A percentile compares a stretch with the other conserved stretches of the same genome.
phyloP scores from a whole-genome alignment of 2,888 invertebrate species.

The Antheraea assamensis region DNA sequence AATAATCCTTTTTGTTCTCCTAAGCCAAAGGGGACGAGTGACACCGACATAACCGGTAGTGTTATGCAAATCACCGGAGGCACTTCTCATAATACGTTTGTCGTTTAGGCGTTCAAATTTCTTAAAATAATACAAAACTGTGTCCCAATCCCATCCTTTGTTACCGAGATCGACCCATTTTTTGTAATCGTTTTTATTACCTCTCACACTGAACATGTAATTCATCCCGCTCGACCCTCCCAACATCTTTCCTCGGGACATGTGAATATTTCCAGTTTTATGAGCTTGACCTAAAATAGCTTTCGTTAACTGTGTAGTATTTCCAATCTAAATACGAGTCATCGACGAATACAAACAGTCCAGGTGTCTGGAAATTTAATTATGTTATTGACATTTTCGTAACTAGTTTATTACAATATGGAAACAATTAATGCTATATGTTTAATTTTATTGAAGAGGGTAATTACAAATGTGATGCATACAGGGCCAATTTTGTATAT shows the following conservation, averaged over 20 bases:
- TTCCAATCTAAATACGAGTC: conserved; percentile 84
- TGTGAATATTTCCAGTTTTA: conserved; percentile 34
- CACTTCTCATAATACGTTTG: conserved; percentile 33
- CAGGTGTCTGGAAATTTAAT: conserved; percentile 38
- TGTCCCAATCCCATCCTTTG: conserved; percentile 49
- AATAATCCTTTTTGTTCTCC: conserved; percentile 52
- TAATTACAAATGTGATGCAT: too few species aligned
- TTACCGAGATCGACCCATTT: conserved; percentile 86
- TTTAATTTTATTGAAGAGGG: too few species aligned
- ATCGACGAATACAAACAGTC: conserved; percentile 32
- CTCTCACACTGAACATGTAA: conserved; percentile 84
- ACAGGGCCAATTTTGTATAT: too few species aligned
- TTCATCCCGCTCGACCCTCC: conserved; percentile 85
- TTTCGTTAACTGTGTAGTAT: conserved; percentile 54
- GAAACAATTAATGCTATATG: too few species aligned
- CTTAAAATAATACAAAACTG: conserved; percentile 28
- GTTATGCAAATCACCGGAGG: conserved; percentile 52
- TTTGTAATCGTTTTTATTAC: conserved; percentile 83
- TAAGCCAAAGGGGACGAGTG: conserved; percentile 43
- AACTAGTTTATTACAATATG: too few species aligned
- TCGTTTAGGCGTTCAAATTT: conserved; percentile 40
- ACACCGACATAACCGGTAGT: conserved; percentile 45
- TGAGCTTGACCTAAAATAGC: conserved; percentile 36
- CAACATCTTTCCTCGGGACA: conserved; percentile 83
- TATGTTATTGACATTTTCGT: too few species aligned